A percentile compares a stretch with the other conserved stretches of the same genome.
These are phyloP conservation scores for Seira ritae DNA, from an alignment of 2,888 invertebrate genomes.

Conservation along the genomic window DNA sequence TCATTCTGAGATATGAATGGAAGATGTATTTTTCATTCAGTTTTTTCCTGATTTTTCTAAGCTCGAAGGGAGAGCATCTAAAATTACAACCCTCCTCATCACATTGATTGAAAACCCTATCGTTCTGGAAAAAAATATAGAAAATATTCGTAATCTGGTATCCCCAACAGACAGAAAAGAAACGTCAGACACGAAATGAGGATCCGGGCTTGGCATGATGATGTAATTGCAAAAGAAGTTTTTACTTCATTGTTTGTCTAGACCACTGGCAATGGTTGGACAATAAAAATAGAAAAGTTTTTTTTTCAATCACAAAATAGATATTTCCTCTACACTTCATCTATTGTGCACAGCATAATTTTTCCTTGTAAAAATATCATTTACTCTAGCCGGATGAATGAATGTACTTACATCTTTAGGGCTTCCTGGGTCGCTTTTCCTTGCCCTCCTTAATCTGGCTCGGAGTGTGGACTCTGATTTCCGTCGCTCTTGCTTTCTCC, in stretches of 20 bases:
- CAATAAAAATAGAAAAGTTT: neutral
- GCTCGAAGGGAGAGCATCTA: neutral
- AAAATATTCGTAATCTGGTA: constrained; percentile 36
- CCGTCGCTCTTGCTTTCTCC: constrained; percentile 84
- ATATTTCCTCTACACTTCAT: neutral
- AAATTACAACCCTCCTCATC: constrained; percentile 20
- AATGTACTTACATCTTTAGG: constrained; percentile 73
- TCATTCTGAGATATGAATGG: constrained; percentile 19
- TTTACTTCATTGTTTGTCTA: neutral
- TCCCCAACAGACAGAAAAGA: neutral
- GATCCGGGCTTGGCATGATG: neutral
- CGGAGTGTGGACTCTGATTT: constrained; percentile 81
- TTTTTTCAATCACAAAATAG: neutral
- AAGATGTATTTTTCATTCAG: neutral
- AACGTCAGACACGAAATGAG: constrained; percentile 22
- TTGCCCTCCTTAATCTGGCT: constrained; percentile 76
- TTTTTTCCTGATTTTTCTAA: neutral
- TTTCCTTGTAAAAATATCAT: neutral
- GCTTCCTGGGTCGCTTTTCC: constrained; percentile 73
- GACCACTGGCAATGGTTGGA: neutral
- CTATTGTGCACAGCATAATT: neutral
- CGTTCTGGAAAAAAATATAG: constrained; percentile 23
- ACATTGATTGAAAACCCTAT: constrained; percentile 53
- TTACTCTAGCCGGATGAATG: no score
- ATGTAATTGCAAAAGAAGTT: no score